Evolutionary conservation across 2,797 vertebrate genomes (phyloP), one percentile per base, ranked within the genome.

Genomic region (Hydrocynus forskahlii): DNA sequence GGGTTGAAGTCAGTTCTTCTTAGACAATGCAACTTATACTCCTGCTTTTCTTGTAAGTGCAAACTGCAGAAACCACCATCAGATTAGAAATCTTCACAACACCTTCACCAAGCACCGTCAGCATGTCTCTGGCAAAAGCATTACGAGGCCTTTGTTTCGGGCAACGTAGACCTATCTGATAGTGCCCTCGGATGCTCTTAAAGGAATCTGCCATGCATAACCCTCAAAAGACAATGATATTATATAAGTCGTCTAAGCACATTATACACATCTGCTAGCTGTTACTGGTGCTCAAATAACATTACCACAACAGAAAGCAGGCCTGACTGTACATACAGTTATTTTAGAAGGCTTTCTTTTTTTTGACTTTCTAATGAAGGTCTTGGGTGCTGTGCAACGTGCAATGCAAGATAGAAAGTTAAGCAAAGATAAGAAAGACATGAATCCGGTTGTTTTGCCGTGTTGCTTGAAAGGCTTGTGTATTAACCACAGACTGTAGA

Each of bases 401-500:
- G 87, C 88, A 87, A 55, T 74, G 78, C 66, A 77, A 86, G 84
- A 83, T 80, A 86, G 82, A 88, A 83, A 80, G 48, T 82, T 77
- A 80, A 81, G 68, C 81, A 69, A 89, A 93, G 89, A 86, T 76
- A 88, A 91, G 89, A 81, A 88, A 91, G 89, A 79, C 75, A 81
- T 85, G 90, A 91, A 87, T 87, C 83, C 86, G 85, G 75, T 82
- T 91, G 85, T 88, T 17, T 81, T 87, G 91, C 85, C 87, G 81
- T 88, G 91, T 88, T 89, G 86, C 88, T 70, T 62, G 60, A 77
- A 83, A 19, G 64, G 10, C 82, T 72, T 87, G 90, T 88, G 91
- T 93, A 92, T 92, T 94, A 91, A 92, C 92, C 91, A 87, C 92
- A 92, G 89, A 92, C 90, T 92, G 86, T 89, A 88, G 92, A 90